Conservation (phyloP, 2,888 invertebrate species). For the Metallyticus violacea region DNA sequence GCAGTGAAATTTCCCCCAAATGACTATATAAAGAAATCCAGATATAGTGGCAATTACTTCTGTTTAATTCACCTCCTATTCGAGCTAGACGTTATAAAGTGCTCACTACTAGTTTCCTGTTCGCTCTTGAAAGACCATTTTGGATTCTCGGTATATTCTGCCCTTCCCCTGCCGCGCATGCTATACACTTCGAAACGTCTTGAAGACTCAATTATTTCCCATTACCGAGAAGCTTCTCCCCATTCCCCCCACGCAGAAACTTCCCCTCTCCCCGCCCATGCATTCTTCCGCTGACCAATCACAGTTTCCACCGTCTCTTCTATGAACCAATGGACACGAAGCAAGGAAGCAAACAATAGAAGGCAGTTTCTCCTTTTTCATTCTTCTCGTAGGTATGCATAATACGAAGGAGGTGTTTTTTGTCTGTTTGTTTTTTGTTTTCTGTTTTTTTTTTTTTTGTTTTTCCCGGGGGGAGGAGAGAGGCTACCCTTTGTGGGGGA, state of each 20-base stretch:
- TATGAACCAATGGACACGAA: not conserved
- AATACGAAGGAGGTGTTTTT: not conserved
- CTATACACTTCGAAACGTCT: not conserved
- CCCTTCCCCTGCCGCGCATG: too few relatives aligned
- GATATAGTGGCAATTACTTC: too few relatives aligned
- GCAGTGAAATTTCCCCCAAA: not conserved
- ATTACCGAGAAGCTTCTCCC: not conserved
- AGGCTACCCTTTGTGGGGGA: not conserved
- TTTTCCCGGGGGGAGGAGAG: not conserved
- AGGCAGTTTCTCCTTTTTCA: not conserved
- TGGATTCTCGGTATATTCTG: too few relatives aligned
- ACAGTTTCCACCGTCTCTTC: not conserved
- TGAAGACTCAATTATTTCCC: conserved; percentile 1
- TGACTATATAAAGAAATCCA: not conserved
- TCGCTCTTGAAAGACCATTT: not conserved
- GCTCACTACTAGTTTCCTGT: not conserved
- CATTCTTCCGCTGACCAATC: not conserved
- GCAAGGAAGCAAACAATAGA: not conserved
- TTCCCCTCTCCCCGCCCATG: not conserved
- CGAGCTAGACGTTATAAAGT: not conserved
- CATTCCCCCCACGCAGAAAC: not conserved
- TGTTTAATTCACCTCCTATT: too few relatives aligned
- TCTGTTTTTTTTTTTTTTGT: not conserved
- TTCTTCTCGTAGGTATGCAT: conserved; percentile 6
- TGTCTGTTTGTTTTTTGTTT: not conserved